A percentile compares a stretch with the other conserved stretches of the same genome.
phyloP scores from a whole-genome alignment of 2,888 invertebrate species.

The Tridacna gigas region DNA sequence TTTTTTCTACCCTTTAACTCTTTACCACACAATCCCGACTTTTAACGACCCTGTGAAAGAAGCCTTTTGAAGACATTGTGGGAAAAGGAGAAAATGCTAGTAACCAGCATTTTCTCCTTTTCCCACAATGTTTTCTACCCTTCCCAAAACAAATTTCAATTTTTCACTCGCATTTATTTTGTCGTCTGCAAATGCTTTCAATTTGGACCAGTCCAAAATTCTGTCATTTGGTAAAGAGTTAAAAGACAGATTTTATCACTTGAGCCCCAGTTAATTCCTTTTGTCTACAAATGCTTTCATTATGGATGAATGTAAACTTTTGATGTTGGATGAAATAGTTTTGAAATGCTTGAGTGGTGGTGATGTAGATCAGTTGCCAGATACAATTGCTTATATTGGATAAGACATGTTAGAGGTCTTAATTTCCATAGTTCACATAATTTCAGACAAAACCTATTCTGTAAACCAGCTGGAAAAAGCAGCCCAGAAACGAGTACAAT shows the following conservation, averaged over 20 bases:
- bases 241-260: too few relatives aligned
- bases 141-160: background rate
- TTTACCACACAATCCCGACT: too few relatives aligned
- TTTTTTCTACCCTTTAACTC: too few relatives aligned
- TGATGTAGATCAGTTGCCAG: background rate
- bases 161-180: background rate
- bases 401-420: background rate
- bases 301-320: too few relatives aligned
- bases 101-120: background rate
- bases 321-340: background rate
- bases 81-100: too few relatives aligned
- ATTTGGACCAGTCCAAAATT: background rate
- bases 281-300: background rate
- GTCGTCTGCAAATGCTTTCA: background rate
- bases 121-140: background rate
- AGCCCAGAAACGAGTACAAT: conserved; percentile 73
- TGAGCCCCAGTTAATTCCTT: too few relatives aligned
- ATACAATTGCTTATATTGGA: conserved; percentile 40
- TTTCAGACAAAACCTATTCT: conserved; percentile 90
- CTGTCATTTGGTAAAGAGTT: background rate
- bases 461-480: conserved; percentile 87
- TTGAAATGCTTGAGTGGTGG: too few relatives aligned
- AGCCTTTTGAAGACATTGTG: too few relatives aligned
- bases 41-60: too few relatives aligned
- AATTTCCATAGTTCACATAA: conserved; percentile 11